Base-by-base conservation (phyloP, 2,888 invertebrate species). In the Spodoptera picta region DNA sequence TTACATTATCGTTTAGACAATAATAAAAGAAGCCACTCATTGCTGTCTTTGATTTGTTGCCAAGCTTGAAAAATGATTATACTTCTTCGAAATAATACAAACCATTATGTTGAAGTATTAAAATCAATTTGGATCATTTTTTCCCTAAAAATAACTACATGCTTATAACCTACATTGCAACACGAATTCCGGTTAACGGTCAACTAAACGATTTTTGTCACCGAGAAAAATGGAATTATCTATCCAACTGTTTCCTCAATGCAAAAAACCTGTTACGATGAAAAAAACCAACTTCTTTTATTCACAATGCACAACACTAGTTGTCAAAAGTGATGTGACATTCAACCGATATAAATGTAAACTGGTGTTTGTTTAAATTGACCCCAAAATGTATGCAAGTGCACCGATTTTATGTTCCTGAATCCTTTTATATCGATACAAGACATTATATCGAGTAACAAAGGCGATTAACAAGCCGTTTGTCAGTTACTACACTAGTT, bases 381-480 rank as follows among this genome's bases (percentile, higher is more conserved):
- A 82, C 82, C 83, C 81, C 65, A 69, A 79, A 78, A 83, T 82
- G 83, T 79, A 81, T 82, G 83, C 66, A 75, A 80, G 68, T 75
- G 85, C 83, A 79, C 65, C 67, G 69, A 71, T 73, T 73, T 62
- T 70, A 63, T 49, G 69, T 65, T 56, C 60, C 63, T 59, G 70
- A 77, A 87, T 86, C 86, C 87, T 81, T 90, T 90, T 86, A 91
- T 90, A 71, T 87, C 83, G 84, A 90, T 80, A 89, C 90, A 87
- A 80, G 87, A 85, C 86, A 88, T 90, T 89, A 89, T 78, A 71
- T 68, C 57, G 47, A 71, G 60, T 69, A 74, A 92, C 92, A 93
- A 93, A 84, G 79, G 84, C 86, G 85, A 91, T 92, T 91, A 92
- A 92, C 90, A 87, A 90, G 88, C 85, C 87, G 90, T 92, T 89